A percentile compares a stretch with the other conserved stretches of the same genome.
Conservation (phyloP, 1,140 invertebrate species). For the Drosophila ercepeae region DNA sequence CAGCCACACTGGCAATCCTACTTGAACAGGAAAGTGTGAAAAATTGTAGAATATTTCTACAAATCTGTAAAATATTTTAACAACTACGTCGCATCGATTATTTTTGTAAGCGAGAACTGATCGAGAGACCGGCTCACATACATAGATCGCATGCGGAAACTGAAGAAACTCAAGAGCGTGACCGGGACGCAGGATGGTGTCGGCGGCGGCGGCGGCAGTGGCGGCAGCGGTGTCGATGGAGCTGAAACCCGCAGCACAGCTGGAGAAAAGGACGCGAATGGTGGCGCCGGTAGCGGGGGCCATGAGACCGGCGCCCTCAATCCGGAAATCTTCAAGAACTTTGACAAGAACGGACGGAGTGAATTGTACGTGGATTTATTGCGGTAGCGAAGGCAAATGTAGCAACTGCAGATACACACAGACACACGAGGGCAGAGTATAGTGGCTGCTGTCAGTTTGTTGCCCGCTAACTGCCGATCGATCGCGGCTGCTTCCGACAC, state of each 20-base stretch:
- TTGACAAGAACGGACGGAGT: slow-evolving; percentile 72
- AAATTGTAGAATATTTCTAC: slow-evolving; percentile 60
- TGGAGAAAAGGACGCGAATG: slow-evolving; percentile 42
- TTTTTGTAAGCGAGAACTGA: slow-evolving; percentile 5
- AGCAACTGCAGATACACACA: slow-evolving; percentile 23
- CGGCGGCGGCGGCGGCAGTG: slow-evolving; percentile 18
- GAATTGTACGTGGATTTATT: slow-evolving; percentile 75
- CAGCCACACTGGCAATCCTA: slow-evolving; percentile 14
- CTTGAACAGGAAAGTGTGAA: slow-evolving; percentile 57
- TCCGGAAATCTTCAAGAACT: slow-evolving; percentile 76
- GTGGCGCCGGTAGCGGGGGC: neutral
- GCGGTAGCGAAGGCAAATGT: slow-evolving; percentile 21
- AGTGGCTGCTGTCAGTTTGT: slow-evolving; percentile 32
- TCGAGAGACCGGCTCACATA: slow-evolving; percentile 2
- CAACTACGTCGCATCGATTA: slow-evolving; percentile 22
- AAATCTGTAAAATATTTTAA: slow-evolving; percentile 51
- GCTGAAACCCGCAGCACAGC: slow-evolving; percentile 19
- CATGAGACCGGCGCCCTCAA: slow-evolving; percentile 46
- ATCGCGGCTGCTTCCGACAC: neutral
- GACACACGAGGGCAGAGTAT: slow-evolving; percentile 17
- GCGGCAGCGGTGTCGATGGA: slow-evolving; percentile 17
- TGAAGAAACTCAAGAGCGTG: slow-evolving; percentile 72
- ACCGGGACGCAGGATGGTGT: slow-evolving; percentile 51
- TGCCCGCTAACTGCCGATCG: slow-evolving; percentile 3
- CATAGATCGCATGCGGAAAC: slow-evolving; percentile 42